Evolutionary conservation across 2,888 invertebrate genomes (phyloP), one percentile per base, ranked within the genome.

Genomic region (Cosmorhoe ocellata): DNA sequence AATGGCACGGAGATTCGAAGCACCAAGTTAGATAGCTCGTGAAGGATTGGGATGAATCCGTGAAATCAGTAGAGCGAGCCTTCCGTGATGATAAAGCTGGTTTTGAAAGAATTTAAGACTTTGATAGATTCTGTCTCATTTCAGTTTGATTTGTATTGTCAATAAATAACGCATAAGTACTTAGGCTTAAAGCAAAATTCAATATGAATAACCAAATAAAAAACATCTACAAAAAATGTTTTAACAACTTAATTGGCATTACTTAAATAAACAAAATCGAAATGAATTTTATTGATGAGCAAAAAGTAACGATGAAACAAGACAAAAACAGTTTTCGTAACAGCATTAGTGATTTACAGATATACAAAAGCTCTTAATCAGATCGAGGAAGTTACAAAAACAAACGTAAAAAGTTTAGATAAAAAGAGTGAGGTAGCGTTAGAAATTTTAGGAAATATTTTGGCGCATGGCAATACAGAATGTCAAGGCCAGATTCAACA

Each of bases 1-100:
- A 87, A 89, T 90, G 85, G 86, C 83, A 85, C 86, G 78, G 77
- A 79, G 76, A 85, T 84, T 84, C 82, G 85, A 81, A 81, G 85
- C 47, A 45, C 18, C 87, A 84, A 84, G 86, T 89, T 88, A 87
- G 88, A 89, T 89, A 80, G 84, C 83, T 82, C 81, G 84, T 83
- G 83, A 81, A 87, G 85, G 86, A 89, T 79, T 75, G 78, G 75
- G 63, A 84, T 81, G 87, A 84, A 85, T 87, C 85, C 81, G 77
- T 79, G 72, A 67, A 73, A 72, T 69, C 52, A 53, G 51, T 52
- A 56, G 61, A 57, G 56, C 41, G 59, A 58, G 55, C 61, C 52
- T 51, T 58, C 65, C 56, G 50, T 47, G 51, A 52, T 48, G 56
- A 68, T 63, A 54, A 64, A 37, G 57, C 60, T 53, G 56, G 31